phyloP scores from a whole-genome alignment of 2,797 vertebrate species.

The Neosalanx taihuensis region DNA sequence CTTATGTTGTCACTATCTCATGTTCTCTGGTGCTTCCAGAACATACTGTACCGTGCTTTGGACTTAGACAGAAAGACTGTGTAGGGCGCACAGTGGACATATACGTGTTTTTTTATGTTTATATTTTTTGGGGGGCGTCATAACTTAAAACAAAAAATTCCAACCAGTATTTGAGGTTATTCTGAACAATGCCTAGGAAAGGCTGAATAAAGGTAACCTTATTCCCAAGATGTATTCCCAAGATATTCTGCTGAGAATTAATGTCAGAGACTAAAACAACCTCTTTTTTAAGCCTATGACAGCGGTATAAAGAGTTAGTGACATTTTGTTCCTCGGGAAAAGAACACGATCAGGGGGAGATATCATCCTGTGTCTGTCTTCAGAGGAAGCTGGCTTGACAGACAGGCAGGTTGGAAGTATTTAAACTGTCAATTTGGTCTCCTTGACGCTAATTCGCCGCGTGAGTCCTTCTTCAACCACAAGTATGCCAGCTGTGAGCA shows the following conservation, averaged over 20 bases:
- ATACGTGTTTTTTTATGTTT: neutral
- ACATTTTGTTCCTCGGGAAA: conserved; percentile 34
- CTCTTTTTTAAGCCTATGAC: conserved; percentile 25
- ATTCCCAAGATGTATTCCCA: no score
- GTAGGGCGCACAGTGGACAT: conserved; percentile 27
- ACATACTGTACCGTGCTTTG: conserved; percentile 48
- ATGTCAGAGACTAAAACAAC: conserved; percentile 29
- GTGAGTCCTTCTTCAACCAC: conserved; percentile 48
- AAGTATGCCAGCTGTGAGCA: conserved; percentile 18
- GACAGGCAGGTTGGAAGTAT: conserved; percentile 47
- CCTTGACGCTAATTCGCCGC: conserved; percentile 55
- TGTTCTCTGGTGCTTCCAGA: conserved; percentile 58
- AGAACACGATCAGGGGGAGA: conserved; percentile 36
- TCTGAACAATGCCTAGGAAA: no score
- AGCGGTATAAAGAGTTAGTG: conserved; percentile 38
- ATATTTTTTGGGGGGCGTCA: neutral
- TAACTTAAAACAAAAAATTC: neutral
- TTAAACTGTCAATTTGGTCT: conserved; percentile 54
- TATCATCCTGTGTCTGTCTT: conserved; percentile 35
- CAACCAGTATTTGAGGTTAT: no score
- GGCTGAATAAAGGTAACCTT: no score
- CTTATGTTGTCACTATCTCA: conserved; percentile 78
- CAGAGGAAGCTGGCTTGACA: conserved; percentile 51
- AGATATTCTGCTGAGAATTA: conserved; percentile 14
- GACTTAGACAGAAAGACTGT: conserved; percentile 45